A percentile compares a stretch with the other conserved stretches of the same genome.
Evolutionary conservation across 2,888 invertebrate species (phyloP).

Genomic region (Microctonus hyperodae): DNA sequence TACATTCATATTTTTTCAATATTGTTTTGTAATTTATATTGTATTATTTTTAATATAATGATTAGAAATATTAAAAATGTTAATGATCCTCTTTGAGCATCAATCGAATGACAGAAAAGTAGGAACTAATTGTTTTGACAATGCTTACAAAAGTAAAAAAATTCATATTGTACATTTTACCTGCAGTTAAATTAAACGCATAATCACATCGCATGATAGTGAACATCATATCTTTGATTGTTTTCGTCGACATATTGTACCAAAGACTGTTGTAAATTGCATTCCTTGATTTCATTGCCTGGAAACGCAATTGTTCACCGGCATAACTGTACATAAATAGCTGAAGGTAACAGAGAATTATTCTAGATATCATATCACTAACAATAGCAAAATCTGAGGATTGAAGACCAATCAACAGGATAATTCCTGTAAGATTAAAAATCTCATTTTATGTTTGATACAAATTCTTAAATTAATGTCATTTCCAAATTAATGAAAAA

Average conservation of each 20-base stretch:
- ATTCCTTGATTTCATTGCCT: constrained; percentile 16
- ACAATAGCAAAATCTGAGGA: constrained; percentile 15
- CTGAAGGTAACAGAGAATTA: constrained; percentile 22
- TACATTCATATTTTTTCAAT: too few relatives aligned
- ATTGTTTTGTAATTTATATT: too few relatives aligned
- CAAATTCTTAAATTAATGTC: background rate
- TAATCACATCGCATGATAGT: constrained; percentile 20
- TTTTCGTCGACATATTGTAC: constrained; percentile 24
- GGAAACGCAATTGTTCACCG: constrained; percentile 28
- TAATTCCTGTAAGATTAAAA: background rate
- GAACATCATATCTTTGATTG: constrained; percentile 13
- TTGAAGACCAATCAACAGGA: constrained; percentile 26
- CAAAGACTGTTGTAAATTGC: constrained; percentile 27
- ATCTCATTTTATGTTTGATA: background rate
- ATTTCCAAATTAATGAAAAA: background rate
- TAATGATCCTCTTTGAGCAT: constrained; percentile 8
- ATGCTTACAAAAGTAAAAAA: constrained; percentile 21
- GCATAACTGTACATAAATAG: constrained; percentile 33
- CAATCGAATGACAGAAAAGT: constrained; percentile 28
- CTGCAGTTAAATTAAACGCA: constrained; percentile 24
- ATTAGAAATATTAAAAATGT: background rate
- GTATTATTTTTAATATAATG: background rate
- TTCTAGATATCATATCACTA: constrained; percentile 12
- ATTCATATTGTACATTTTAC: constrained; percentile 26
- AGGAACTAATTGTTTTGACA: constrained; percentile 22